A percentile compares a stretch with the other conserved stretches of the same genome.
Evolutionary conservation across 2,113 vertebrate species (phyloP).

Genomic region (Tiliqua scincoides): DNA sequence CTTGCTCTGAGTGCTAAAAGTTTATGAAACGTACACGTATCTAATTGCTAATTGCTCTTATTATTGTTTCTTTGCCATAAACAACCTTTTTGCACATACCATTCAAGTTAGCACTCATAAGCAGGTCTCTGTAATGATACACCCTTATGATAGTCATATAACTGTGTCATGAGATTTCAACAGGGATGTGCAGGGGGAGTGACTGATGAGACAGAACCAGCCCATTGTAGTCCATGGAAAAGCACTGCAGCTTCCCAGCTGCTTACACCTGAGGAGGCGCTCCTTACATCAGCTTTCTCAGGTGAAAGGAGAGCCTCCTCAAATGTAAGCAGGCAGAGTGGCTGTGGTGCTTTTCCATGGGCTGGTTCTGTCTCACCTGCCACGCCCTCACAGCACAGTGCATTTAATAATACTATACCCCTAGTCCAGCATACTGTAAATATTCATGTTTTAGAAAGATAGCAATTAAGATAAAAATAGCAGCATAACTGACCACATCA

Average conservation of each 20-base stretch:
- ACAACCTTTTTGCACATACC: background rate
- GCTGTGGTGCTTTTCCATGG: too few relatives aligned
- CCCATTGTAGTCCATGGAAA: too few relatives aligned
- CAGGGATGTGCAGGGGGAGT: too few relatives aligned
- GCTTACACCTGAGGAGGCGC: too few relatives aligned
- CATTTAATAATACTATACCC: background rate
- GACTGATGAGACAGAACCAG: too few relatives aligned
- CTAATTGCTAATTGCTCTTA: background rate
- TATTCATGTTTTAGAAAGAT: background rate
- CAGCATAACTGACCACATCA: background rate
- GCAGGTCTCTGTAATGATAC: background rate
- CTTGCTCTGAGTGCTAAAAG: background rate
- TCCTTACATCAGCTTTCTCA: too few relatives aligned
- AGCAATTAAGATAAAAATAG: slow-evolving; percentile 14
- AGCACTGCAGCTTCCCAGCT: too few relatives aligned
- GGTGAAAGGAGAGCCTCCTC: too few relatives aligned
- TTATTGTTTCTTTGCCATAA: background rate
- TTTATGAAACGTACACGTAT: background rate
- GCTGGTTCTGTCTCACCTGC: too few relatives aligned
- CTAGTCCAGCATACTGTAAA: background rate
- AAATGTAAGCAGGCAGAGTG: too few relatives aligned
- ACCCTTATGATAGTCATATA: background rate
- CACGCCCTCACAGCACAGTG: too few relatives aligned
- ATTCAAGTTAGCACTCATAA: background rate
- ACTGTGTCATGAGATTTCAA: background rate